Percentiles rank a stretch among this genome's conserved stretches.
These are phyloP conservation scores for Zingel zingel DNA, from an alignment of 2,113 vertebrate species.

Conservation along the genomic window DNA sequence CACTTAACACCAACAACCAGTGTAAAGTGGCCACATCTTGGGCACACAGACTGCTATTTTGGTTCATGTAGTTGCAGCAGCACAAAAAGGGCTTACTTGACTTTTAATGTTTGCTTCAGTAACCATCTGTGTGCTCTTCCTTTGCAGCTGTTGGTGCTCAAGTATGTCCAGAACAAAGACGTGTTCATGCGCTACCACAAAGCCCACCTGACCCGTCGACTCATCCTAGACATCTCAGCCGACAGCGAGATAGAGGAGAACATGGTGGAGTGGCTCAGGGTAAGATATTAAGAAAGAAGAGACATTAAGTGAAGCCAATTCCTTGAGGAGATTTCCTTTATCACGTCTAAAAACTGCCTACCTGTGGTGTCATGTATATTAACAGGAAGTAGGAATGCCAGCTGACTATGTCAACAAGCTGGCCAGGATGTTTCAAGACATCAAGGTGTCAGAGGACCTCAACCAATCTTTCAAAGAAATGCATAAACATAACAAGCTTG, in stretches of 20 bases:
- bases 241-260: conserved; percentile 99
- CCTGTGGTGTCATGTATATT: conserved; percentile 5
- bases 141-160: conserved; percentile 94
- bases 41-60: too few relatives aligned
- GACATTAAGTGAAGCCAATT: not conserved
- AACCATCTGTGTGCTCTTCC: conserved; percentile 15
- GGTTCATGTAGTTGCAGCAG: not conserved
- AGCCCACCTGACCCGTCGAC: conserved; percentile 96
- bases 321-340: not conserved
- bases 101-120: not conserved
- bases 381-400: conserved; percentile 98
- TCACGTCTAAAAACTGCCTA: not conserved
- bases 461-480: conserved; percentile 99
- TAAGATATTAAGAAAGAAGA: conserved; percentile 63
- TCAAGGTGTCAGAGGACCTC: conserved; percentile 99
- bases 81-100: not conserved
- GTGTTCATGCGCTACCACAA: conserved; percentile 99
- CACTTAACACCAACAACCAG: too few relatives aligned
- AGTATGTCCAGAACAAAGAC: conserved; percentile 99
- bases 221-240: conserved; percentile 98
- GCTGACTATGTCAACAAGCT: conserved; percentile 99
- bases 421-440: conserved; percentile 99
- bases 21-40: too few relatives aligned
- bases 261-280: conserved; percentile 99
- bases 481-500: conserved; percentile 99